Evolutionary conservation across 2,113 vertebrate genomes (phyloP).

Genomic region (Chionis minor): DNA sequence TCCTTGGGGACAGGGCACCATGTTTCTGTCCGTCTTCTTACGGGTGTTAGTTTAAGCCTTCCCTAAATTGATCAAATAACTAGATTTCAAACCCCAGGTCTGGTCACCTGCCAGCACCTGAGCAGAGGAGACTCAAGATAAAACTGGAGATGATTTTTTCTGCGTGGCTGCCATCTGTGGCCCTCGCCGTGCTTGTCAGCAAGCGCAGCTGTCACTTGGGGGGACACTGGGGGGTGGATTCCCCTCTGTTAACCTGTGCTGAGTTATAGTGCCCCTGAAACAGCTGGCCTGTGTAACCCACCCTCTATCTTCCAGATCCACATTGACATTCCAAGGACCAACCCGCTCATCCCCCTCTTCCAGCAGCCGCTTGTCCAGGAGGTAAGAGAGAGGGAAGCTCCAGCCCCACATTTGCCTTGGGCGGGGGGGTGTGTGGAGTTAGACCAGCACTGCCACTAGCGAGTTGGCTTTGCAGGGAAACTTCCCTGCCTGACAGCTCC

Average conservation of each 20-base stretch:
- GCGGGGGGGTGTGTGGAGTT: background rate
- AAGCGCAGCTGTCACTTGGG: background rate
- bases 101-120: background rate
- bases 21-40: background rate
- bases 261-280: background rate
- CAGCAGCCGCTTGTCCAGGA: conserved; percentile 96
- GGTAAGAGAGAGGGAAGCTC: conserved; percentile 74
- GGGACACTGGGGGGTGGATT: background rate
- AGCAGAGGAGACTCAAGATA: background rate
- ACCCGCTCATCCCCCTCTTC: conserved; percentile 96
- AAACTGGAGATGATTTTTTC: background rate
- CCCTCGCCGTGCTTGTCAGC: background rate
- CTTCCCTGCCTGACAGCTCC: background rate
- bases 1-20: background rate
- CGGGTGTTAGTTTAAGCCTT: background rate
- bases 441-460: background rate
- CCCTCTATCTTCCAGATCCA: conserved; percentile 85
- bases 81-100: background rate
- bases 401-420: background rate
- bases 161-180: background rate
- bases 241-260: background rate
- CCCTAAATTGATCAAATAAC: background rate
- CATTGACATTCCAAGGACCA: conserved; percentile 98
- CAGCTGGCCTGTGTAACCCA: background rate
- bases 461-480: background rate